A percentile compares a stretch with the other conserved stretches of the same genome.
Conservation (phyloP, 30 jellyfish, hydroid and myxozoan genomes). For the Chironex yamaguchii region DNA sequence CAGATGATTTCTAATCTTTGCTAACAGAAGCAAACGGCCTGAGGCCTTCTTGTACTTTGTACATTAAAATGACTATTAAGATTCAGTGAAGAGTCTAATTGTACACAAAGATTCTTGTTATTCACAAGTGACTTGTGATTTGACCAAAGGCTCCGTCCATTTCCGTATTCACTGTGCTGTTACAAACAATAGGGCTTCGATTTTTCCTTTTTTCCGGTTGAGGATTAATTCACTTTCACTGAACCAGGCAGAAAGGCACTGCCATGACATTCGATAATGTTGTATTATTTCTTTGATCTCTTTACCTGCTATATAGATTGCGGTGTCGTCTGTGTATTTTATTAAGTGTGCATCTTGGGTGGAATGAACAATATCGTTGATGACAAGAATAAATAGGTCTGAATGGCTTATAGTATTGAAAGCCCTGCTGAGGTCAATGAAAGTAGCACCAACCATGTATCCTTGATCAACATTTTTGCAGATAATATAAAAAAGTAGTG, state of each 20-base stretch:
- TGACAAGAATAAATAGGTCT: conserved; percentile 19
- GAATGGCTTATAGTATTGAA: conserved; percentile 71
- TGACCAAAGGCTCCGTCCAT: conserved; percentile 19
- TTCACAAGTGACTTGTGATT: conserved; percentile 9
- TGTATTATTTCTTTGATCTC: conserved; percentile 3
- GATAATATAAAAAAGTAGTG: conserved; percentile 69
- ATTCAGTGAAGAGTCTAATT: conserved; percentile 64
- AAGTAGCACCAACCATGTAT: conserved; percentile 72
- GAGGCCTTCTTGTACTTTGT: conserved; percentile 72
- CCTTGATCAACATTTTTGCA: conserved; percentile 74
- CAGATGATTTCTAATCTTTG: conserved; percentile 53
- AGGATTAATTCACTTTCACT: conserved; percentile 43
- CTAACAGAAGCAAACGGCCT: conserved; percentile 68
- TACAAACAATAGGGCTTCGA: conserved; percentile 53
- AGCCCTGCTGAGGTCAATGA: conserved; percentile 75
- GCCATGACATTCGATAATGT: neutral
- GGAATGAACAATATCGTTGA: conserved; percentile 41
- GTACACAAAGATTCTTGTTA: conserved; percentile 72
- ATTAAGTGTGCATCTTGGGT: conserved; percentile 61
- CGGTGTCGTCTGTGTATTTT: conserved; percentile 22
- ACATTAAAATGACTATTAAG: conserved; percentile 62
- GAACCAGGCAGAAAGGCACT: conserved; percentile 19
- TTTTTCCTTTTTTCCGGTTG: conserved; percentile 55
- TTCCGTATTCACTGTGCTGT: conserved; percentile 59
- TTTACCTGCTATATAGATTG: conserved; percentile 23